These are phyloP conservation scores for Vultur gryphus DNA, from an alignment of 2,797 vertebrate genomes.

Conservation along the genomic window DNA sequence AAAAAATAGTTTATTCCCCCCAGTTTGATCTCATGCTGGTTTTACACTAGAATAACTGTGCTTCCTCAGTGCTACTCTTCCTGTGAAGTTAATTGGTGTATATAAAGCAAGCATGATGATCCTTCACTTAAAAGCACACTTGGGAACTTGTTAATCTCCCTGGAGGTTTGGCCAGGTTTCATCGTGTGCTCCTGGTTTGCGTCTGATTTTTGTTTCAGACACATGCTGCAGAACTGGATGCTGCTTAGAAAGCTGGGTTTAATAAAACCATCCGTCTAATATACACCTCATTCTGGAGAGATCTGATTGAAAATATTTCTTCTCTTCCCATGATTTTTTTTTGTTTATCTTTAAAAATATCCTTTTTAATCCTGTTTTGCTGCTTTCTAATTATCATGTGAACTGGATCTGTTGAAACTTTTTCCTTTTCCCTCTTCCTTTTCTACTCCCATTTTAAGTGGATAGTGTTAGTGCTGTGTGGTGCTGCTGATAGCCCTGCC, in stretches of 20 bases:
- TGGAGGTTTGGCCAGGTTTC: neutral
- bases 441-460: neutral
- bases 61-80: neutral
- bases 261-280: neutral
- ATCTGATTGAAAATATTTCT: neutral
- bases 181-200: neutral
- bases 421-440: neutral
- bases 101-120: neutral
- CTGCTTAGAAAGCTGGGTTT: neutral
- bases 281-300: neutral
- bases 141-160: neutral
- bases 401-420: neutral
- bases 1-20: neutral
- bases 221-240: neutral
- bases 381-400: neutral
- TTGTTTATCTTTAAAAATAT: neutral
- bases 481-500: neutral
- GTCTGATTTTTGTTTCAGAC: neutral
- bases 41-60: neutral
- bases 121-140: neutral
- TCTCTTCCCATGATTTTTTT: neutral
- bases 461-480: rapidly evolving
- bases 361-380: neutral
- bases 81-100: neutral
- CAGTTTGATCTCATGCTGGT: neutral